These are phyloP conservation scores for Papilio protenor DNA, from an alignment of 2,888 invertebrate genomes.

Conservation along the genomic window DNA sequence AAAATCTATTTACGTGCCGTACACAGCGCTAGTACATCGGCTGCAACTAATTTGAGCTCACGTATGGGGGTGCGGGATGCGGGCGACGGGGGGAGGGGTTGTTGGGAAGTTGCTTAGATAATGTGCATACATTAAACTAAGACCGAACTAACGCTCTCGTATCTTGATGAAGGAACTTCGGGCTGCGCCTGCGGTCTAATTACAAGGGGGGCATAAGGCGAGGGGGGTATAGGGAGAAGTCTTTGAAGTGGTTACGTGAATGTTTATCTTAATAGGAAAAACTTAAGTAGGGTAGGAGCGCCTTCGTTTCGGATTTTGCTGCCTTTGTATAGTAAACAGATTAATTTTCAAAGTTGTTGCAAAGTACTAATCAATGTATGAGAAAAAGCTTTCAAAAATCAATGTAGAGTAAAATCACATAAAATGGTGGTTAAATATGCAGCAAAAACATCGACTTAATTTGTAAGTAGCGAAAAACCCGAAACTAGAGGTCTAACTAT, in stretches of 20 bases:
- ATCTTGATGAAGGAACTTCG: conserved; percentile 82
- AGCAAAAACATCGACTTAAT: not conserved
- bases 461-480: not conserved
- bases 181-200: conserved; percentile 73
- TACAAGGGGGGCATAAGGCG: conserved; percentile 64
- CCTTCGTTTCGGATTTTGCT: conserved; percentile 8
- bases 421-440: not conserved
- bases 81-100: conserved; percentile 56
- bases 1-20: conserved; percentile 37
- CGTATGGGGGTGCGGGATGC: conserved; percentile 59
- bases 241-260: conserved; percentile 54
- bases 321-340: conserved; percentile 3
- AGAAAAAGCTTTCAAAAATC: not conserved
- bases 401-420: not conserved
- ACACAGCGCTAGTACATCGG: conserved; percentile 33
- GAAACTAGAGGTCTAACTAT: not conserved
- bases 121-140: conserved; percentile 84
- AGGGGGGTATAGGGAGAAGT: conserved; percentile 49
- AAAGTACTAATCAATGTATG: not conserved
- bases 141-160: conserved; percentile 78
- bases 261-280: conserved; percentile 56
- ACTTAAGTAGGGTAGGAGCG: conserved; percentile 40
- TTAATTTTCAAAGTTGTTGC: conserved; percentile 5
- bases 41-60: conserved; percentile 60
- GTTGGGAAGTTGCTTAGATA: conserved; percentile 80